phyloP scores from a whole-genome alignment of 2,113 vertebrate genomes.

The Antechinus stuartii region DNA sequence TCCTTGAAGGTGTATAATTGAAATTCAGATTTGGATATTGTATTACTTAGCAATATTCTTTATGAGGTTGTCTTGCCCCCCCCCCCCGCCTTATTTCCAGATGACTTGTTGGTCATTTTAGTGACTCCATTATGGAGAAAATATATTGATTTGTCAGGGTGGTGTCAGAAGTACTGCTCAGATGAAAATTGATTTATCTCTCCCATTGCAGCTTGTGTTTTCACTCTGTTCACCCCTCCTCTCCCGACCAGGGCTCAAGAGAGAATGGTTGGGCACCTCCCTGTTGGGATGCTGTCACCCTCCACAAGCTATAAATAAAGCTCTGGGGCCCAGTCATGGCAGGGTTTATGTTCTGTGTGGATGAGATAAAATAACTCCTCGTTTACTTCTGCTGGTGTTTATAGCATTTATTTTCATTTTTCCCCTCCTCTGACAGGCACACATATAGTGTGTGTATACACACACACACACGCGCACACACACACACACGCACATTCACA shows the following conservation, averaged over 20 bases:
- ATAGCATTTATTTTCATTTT: slow-evolving; percentile 48
- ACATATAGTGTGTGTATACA: neutral
- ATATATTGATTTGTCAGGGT: slow-evolving; percentile 64
- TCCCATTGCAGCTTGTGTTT: slow-evolving; percentile 73
- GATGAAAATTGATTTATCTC: slow-evolving; percentile 67
- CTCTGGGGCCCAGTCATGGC: neutral
- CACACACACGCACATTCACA: neutral
- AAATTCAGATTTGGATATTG: slow-evolving; percentile 72
- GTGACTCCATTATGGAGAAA: slow-evolving; percentile 51
- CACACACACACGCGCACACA: slow-evolving; percentile 3
- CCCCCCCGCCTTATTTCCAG: neutral
- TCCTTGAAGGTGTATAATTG: slow-evolving; percentile 71
- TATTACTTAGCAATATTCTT: slow-evolving; percentile 64
- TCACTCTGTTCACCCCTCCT: slow-evolving; percentile 71
- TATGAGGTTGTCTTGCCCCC: slow-evolving; percentile 48
- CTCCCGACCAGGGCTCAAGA: slow-evolving; percentile 55
- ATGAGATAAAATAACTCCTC: slow-evolving; percentile 72
- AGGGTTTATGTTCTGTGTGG: slow-evolving; percentile 55
- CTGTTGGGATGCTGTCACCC: slow-evolving; percentile 16
- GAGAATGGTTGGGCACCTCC: slow-evolving; percentile 15
- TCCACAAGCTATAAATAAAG: slow-evolving; percentile 65
- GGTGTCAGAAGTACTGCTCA: slow-evolving; percentile 52
- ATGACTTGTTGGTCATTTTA: slow-evolving; percentile 50
- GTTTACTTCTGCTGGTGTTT: neutral
- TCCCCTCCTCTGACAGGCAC: slow-evolving; percentile 43